Conservation (phyloP, 37 sponge, comb jelly and placozoan species). For the Diacarnus erythraeanus region DNA sequence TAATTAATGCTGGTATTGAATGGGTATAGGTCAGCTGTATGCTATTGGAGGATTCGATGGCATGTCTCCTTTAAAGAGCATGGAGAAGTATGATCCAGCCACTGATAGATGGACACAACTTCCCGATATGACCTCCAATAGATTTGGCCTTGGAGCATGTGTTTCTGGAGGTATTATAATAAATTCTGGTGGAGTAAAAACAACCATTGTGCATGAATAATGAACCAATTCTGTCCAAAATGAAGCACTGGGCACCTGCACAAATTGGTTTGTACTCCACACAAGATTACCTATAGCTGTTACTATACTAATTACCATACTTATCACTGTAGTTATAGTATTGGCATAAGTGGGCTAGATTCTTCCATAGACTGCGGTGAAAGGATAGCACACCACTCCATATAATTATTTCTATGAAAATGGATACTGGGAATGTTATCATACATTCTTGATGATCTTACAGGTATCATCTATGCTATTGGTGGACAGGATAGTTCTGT, state of each 20-base stretch:
- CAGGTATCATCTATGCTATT: conserved; percentile 63
- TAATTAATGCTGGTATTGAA: background rate
- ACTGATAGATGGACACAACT: conserved; percentile 45
- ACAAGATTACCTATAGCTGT: background rate
- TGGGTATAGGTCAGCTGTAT: conserved; percentile 44
- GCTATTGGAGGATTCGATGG: conserved; percentile 73
- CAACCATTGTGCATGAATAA: no score
- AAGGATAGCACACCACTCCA: no score
- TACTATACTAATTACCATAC: background rate
- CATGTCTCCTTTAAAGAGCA: conserved; percentile 53
- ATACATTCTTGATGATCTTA: background rate
- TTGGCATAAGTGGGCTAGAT: no score
- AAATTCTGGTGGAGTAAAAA: no score
- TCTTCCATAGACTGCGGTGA: no score
- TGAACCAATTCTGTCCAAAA: no score
- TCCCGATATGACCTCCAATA: conserved; percentile 39
- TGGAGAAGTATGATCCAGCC: conserved; percentile 37
- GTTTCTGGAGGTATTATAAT: conserved; percentile 20
- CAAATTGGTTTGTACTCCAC: no score
- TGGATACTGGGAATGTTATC: background rate
- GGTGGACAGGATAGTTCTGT: conserved; percentile 60
- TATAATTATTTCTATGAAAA: no score
- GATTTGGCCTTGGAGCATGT: conserved; percentile 62
- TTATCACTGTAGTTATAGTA: no score
- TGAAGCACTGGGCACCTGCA: no score